A percentile compares a stretch with the other conserved stretches of the same genome.
Evolutionary conservation across 2,888 invertebrate species (phyloP).

Genomic region (Tiliacea citrago): DNA sequence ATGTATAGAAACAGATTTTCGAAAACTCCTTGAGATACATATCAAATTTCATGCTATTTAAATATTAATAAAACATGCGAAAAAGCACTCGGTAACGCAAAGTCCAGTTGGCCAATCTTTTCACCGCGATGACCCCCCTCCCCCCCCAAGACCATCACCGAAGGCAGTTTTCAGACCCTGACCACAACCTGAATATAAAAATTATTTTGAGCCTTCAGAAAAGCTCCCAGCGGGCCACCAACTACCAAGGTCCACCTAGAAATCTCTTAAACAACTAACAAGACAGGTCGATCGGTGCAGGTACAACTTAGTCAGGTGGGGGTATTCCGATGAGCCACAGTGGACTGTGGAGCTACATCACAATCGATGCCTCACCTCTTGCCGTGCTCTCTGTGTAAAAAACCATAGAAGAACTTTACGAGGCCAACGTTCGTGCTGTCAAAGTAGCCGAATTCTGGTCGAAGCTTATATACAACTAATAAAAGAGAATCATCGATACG

Average conservation of each 20-base stretch:
- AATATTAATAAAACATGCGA: slow-evolving; percentile 1
- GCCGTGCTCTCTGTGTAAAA: background rate
- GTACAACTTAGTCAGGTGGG: background rate
- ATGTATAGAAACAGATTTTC: background rate
- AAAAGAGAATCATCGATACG: background rate
- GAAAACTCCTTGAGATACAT: background rate
- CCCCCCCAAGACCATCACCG: no score
- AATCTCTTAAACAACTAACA: background rate
- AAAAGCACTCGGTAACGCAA: background rate
- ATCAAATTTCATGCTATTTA: slow-evolving; percentile 12
- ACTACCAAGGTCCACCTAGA: no score
- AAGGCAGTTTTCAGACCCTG: no score
- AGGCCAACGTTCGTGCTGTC: no score
- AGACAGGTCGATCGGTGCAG: background rate
- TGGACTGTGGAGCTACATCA: background rate
- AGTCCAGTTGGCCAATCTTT: no score
- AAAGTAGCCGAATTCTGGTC: background rate
- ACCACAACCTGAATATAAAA: no score
- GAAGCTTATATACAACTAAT: background rate
- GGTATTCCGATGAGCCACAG: background rate
- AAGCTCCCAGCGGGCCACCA: background rate
- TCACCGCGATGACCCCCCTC: no score
- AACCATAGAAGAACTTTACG: no score
- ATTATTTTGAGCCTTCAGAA: no score
- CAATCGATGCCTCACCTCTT: background rate